A percentile compares a stretch with the other conserved stretches of the same genome.
These are phyloP conservation scores for Bos taurus DNA, from an alignment of 2,113 vertebrate genomes.

Conservation along the genomic window DNA sequence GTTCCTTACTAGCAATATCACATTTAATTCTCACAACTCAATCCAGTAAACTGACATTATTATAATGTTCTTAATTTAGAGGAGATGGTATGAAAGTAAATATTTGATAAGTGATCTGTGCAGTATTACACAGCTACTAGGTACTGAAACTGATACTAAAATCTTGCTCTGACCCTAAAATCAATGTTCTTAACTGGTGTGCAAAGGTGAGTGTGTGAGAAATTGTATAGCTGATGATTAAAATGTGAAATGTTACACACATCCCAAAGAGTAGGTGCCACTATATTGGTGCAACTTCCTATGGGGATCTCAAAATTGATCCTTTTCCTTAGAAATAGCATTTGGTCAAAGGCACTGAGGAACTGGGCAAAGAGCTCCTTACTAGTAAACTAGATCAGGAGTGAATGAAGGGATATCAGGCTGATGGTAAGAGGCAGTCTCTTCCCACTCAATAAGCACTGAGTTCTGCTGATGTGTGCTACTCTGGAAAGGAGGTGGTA, in stretches of 20 bases:
- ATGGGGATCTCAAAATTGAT: not conserved
- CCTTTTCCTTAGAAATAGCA: not conserved
- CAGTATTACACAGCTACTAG: not conserved
- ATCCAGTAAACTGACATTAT: not conserved
- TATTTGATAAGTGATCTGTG: not conserved
- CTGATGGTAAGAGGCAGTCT: not conserved
- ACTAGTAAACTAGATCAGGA: not conserved
- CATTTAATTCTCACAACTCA: not conserved
- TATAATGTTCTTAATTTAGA: not conserved
- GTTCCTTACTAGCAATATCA: not conserved
- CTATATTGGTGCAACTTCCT: not conserved
- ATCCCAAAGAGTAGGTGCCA: not conserved
- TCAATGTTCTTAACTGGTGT: not conserved
- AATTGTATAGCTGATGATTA: not conserved
- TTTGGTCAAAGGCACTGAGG: not conserved
- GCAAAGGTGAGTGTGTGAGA: not conserved
- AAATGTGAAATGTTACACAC: not conserved
- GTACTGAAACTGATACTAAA: not conserved
- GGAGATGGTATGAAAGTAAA: not conserved
- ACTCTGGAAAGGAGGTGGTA: not conserved
- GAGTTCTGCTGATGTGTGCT: not conserved
- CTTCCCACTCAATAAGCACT: not conserved
- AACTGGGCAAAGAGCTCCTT: not conserved
- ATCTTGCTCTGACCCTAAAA: not conserved
- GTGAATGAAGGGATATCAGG: not conserved